Evolutionary conservation across 2,797 vertebrate genomes (phyloP).

Genomic region (Okamejei kenojei): DNA sequence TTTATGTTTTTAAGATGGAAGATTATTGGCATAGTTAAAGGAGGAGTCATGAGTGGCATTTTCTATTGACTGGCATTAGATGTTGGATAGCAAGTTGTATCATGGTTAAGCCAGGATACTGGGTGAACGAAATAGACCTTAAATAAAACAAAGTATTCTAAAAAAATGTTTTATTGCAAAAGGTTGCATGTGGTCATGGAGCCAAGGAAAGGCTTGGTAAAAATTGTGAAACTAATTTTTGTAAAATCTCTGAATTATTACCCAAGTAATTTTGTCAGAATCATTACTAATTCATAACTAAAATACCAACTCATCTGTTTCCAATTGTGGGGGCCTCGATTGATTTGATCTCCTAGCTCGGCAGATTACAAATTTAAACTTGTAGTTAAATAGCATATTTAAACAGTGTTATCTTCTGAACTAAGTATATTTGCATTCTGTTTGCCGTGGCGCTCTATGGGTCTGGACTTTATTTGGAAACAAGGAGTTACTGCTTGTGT

Average conservation of each 20-base stretch:
- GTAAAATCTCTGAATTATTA: background rate
- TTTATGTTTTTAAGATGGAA: too few species aligned
- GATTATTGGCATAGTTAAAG: background rate
- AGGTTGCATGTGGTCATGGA: background rate
- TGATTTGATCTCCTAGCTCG: background rate
- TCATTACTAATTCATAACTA: background rate
- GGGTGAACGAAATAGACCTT: background rate
- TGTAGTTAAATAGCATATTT: background rate
- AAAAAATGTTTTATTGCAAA: background rate
- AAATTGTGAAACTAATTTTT: background rate
- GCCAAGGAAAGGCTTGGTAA: background rate
- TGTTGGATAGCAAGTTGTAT: background rate
- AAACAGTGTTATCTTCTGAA: background rate
- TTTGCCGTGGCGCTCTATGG: background rate
- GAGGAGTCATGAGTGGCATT: background rate
- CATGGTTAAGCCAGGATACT: background rate
- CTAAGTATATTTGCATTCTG: too few species aligned
- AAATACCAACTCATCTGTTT: background rate
- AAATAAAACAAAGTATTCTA: background rate
- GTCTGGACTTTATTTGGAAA: background rate
- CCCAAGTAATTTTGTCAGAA: background rate
- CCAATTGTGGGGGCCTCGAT: background rate
- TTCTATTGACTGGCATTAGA: background rate
- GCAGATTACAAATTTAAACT: background rate
- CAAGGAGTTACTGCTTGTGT: background rate